Conservation (phyloP, 2,113 vertebrate species). For the Struthidea cinerea region DNA sequence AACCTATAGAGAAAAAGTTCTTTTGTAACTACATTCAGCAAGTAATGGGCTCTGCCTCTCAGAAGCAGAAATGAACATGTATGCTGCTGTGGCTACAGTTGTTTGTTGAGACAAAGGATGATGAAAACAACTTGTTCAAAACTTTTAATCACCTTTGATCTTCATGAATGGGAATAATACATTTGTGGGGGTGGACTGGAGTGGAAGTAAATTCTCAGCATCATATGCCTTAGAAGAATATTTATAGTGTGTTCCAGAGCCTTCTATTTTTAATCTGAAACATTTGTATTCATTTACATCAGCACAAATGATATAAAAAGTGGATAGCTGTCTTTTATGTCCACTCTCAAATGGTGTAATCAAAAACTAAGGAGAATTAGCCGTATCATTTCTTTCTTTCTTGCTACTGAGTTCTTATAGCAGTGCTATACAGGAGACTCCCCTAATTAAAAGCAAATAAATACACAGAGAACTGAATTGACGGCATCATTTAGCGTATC, state of each 20-base stretch:
- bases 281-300: background rate
- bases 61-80: background rate
- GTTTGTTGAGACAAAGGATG: background rate
- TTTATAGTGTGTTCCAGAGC: background rate
- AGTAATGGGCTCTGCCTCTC: background rate
- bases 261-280: background rate
- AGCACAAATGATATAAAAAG: background rate
- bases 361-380: background rate
- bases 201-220: background rate
- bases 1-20: background rate
- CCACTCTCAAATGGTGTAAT: background rate
- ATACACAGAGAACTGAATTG: background rate
- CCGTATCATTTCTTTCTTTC: background rate
- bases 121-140: background rate
- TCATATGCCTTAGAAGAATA: background rate
- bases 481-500: background rate
- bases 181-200: fast-evolving
- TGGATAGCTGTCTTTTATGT: background rate
- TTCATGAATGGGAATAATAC: background rate
- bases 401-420: background rate
- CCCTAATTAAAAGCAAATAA: background rate
- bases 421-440: background rate
- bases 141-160: background rate
- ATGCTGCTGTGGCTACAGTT: background rate
- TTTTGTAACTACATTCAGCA: background rate